Evolutionary conservation across 1,140 invertebrate species (phyloP), one percentile per base, ranked within the genome.

Genomic region (Solenopsis fugax): DNA sequence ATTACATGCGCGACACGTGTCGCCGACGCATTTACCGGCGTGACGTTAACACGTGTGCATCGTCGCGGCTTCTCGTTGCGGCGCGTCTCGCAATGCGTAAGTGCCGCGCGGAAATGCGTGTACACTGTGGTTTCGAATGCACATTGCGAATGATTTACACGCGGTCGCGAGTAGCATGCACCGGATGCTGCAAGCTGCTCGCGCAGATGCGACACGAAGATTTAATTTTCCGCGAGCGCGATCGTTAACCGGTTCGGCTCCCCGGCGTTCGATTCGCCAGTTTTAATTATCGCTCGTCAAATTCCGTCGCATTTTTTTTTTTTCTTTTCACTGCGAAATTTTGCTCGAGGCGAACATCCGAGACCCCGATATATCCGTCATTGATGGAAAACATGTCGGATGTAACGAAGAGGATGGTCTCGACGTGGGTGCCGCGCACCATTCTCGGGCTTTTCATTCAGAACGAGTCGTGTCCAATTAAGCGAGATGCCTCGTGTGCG

Each of bases 31-130:
- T 91, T 91, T 90, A 88, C 87, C 69, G 81, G 89, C 71, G 58
- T 88, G 87, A 84, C 89, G 89, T 90, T 88, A 90, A 91, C 89
- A 90, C 81, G 89, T 88, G 89, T 86, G 89, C 89, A 85, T 88
- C 89, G 80, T 81, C 86, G 89, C 89, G 85, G 78, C 87, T 87
- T 50, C 65, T 69, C 76, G 75, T 52, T 54, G 75, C 34, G 52
- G 64, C 41, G 80, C 69, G 72, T 85, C 72, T 77, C 72, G 52
- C 87, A 67, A 18, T 50, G 88, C 86, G 86, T 90, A 90, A 90
- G 85, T 87, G 88, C 88, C 34, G 60, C 73, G 60, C 64, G 50
- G 89, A 90, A 90, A 82, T 75, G 81, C 89, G 76, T 58, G 86
- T 82, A 81, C 86, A 76, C 89, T 50, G 89, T 72, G 89, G 89